A percentile compares a stretch with the other conserved stretches of the same genome.
Conservation (phyloP, 2,113 vertebrate species). For the Aramus guarauna region DNA sequence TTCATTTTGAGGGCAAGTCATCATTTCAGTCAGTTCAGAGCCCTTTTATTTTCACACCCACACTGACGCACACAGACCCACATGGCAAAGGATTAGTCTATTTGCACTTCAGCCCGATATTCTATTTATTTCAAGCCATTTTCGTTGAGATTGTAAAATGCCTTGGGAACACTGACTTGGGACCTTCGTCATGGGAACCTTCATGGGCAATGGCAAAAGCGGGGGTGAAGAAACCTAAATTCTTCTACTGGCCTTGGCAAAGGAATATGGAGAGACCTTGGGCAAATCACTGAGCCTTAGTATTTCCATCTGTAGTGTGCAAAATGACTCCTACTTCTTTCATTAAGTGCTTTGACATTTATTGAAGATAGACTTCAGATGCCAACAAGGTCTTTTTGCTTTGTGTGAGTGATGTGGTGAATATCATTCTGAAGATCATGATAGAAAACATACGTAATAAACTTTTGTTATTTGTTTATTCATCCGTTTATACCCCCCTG, state of each 20-base stretch:
- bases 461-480: neutral
- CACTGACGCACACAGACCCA: rapidly evolving
- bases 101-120: neutral
- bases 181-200: neutral
- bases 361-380: neutral
- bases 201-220: neutral
- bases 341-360: neutral
- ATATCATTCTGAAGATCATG: neutral
- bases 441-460: neutral
- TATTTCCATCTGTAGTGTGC: neutral
- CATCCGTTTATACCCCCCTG: neutral
- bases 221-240: neutral
- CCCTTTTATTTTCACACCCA: neutral
- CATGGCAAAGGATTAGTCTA: neutral
- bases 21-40: neutral
- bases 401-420: neutral
- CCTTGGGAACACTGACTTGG: neutral
- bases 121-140: neutral
- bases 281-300: neutral
- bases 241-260: neutral
- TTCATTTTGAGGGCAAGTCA: neutral
- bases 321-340: neutral
- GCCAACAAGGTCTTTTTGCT: neutral
- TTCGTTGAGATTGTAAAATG: neutral
- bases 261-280: neutral